phyloP scores from a whole-genome alignment of 2,888 invertebrate genomes.

The Poecilobothrus nobilitatus region DNA sequence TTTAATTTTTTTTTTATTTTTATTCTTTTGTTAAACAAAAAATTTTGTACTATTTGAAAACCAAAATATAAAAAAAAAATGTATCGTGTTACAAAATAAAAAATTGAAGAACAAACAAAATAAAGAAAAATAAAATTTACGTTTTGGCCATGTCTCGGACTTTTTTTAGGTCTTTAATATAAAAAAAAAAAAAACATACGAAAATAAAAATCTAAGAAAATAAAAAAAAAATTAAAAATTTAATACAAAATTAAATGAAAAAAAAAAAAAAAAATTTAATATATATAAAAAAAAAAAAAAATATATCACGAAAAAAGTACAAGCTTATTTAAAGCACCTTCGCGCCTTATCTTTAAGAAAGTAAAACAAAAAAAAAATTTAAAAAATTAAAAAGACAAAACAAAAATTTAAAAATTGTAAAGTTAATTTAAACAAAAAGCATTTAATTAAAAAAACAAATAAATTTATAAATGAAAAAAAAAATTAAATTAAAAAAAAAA shows the following conservation, averaged over 20 bases:
- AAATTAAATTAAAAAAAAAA: conserved; percentile 24
- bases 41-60: neutral
- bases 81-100: conserved; percentile 12
- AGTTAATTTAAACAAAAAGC: conserved; percentile 37
- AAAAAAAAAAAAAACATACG: conserved; percentile 27
- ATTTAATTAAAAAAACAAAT: conserved; percentile 31
- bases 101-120: conserved; percentile 18
- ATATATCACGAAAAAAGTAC: conserved; percentile 60
- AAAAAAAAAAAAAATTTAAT: conserved; percentile 1
- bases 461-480: conserved; percentile 25
- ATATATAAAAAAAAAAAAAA: conserved; percentile 29
- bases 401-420: conserved; percentile 36
- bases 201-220: conserved; percentile 28
- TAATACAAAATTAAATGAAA: conserved; percentile 25
- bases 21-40: neutral
- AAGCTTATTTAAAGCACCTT: conserved; percentile 65
- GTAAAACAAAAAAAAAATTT: conserved; percentile 42
- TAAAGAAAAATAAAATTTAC: conserved; percentile 26
- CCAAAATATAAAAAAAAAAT: neutral
- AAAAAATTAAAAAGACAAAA: conserved; percentile 26
- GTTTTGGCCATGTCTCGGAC: conserved; percentile 44
- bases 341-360: conserved; percentile 60
- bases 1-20: no score
- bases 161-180: conserved; percentile 41
- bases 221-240: conserved; percentile 37